phyloP scores from a whole-genome alignment of 1,140 invertebrate genomes.

The Trichonephila clavipes region DNA sequence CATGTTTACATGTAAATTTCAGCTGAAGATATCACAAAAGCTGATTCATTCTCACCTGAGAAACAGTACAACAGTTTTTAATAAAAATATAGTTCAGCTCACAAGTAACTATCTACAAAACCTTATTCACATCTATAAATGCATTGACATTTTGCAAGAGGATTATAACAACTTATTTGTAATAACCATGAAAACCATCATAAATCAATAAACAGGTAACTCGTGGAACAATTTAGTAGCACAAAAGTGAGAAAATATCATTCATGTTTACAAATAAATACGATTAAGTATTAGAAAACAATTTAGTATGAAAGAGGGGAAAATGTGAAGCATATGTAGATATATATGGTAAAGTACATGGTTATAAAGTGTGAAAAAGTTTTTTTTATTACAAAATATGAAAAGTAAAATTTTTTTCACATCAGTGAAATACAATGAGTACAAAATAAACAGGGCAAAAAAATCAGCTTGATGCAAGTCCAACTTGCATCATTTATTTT shows the following conservation, averaged over 20 bases:
- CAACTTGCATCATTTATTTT: conserved; percentile 71
- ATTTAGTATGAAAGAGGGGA: conserved; percentile 6
- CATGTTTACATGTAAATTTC: not conserved
- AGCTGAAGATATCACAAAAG: not conserved
- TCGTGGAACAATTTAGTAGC: not conserved
- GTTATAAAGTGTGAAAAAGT: conserved; percentile 59
- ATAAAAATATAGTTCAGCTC: not conserved
- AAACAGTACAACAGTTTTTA: not conserved
- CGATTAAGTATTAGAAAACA: not conserved
- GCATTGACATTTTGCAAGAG: not conserved
- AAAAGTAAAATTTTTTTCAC: conserved; percentile 67
- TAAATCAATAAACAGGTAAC: not conserved
- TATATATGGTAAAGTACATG: conserved; percentile 44
- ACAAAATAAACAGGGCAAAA: conserved; percentile 71
- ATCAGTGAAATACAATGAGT: conserved; percentile 64
- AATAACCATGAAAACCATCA: not conserved
- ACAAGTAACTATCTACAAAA: not conserved
- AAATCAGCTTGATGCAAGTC: conserved; percentile 63
- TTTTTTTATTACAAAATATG: conserved; percentile 68
- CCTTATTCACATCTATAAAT: not conserved
- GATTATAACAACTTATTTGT: not conserved
- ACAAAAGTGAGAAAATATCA: not conserved
- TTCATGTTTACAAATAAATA: not conserved
- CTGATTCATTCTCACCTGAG: not conserved
- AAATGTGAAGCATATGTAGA: conserved; percentile 16